A percentile compares a stretch with the other conserved stretches of the same genome.
Conservation (phyloP, 2,797 vertebrate species). For the Meda fulgida region DNA sequence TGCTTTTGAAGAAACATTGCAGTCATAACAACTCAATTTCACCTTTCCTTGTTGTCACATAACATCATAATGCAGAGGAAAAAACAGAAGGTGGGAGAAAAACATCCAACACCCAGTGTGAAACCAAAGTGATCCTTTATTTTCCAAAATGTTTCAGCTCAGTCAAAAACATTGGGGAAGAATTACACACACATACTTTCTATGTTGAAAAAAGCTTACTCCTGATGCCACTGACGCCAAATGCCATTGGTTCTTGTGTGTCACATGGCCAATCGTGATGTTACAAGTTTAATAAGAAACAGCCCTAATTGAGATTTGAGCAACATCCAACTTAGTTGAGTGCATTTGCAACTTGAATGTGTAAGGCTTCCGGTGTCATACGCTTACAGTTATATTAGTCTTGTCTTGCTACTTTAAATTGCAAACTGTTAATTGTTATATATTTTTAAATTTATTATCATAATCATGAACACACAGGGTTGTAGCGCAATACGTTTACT, state of each 20-base stretch:
- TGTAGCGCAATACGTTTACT: background rate
- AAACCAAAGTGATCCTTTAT: constrained; percentile 20
- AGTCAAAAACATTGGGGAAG: constrained; percentile 16
- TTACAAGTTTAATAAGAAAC: background rate
- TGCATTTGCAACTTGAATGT: background rate
- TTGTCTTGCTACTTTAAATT: too few relatives aligned
- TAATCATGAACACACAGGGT: background rate
- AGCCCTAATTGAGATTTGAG: background rate
- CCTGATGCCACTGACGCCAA: background rate
- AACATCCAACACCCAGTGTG: constrained; percentile 18
- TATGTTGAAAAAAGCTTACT: background rate
- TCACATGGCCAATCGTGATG: background rate
- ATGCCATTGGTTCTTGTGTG: background rate
- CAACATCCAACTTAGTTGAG: background rate
- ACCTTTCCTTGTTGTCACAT: constrained; percentile 30
- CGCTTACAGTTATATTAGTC: background rate
- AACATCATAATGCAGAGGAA: constrained; percentile 30
- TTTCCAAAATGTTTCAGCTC: constrained; percentile 25
- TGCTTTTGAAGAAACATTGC: constrained; percentile 12
- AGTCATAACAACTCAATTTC: constrained; percentile 29
- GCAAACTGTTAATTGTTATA: background rate
- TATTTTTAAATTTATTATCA: background rate
- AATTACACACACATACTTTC: constrained; percentile 12
- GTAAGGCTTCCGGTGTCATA: background rate
- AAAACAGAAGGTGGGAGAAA: background rate